Evolutionary conservation across 2,797 vertebrate genomes (phyloP).

Genomic region (Chloroceryle amazona): DNA sequence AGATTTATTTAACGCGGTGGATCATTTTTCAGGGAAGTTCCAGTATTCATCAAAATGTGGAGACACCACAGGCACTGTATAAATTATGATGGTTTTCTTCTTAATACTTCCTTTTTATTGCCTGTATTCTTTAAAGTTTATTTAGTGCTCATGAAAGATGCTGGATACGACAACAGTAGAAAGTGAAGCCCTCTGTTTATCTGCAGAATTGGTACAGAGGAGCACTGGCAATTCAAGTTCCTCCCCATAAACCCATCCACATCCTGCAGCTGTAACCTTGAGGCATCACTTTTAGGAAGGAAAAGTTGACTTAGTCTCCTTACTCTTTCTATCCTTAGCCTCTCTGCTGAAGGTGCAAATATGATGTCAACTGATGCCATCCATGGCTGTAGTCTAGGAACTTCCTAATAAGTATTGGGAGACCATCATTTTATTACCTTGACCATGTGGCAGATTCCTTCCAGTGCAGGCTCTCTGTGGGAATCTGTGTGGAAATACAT

Average conservation of each 20-base stretch:
- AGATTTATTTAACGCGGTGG: slow-evolving; percentile 52
- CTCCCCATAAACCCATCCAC: background rate
- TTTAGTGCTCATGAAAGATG: slow-evolving; percentile 38
- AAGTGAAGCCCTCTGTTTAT: background rate
- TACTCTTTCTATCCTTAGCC: background rate
- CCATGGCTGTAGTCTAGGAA: background rate
- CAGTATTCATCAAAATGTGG: slow-evolving; percentile 53
- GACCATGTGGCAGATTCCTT: background rate
- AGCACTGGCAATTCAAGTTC: background rate
- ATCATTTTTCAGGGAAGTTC: slow-evolving; percentile 50
- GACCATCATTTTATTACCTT: background rate
- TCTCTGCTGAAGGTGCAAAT: background rate
- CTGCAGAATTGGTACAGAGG: background rate
- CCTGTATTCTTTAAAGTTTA: slow-evolving; percentile 56
- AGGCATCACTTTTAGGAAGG: background rate
- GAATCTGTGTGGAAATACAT: background rate
- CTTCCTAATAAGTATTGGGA: background rate
- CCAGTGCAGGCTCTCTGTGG: background rate
- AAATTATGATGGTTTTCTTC: slow-evolving; percentile 63
- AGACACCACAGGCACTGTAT: slow-evolving; percentile 47
- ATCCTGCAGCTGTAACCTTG: background rate
- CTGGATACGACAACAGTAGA: slow-evolving; percentile 10
- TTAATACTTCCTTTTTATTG: slow-evolving; percentile 68
- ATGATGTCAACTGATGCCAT: background rate
- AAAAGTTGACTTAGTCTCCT: background rate